phyloP scores from a whole-genome alignment of 2,113 vertebrate species.

The Lepus timidus region DNA sequence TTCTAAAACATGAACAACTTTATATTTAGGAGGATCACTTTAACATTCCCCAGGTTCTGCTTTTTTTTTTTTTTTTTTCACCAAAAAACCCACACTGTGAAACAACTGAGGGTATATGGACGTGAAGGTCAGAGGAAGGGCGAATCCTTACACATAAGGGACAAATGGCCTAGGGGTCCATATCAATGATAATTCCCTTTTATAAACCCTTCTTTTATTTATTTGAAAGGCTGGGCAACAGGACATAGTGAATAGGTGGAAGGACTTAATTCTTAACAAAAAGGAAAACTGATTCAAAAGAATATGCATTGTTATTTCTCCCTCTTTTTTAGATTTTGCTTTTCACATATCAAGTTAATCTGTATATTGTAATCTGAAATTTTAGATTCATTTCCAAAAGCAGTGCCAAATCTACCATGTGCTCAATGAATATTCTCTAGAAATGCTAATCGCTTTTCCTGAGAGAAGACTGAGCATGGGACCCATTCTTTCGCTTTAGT shows the following conservation, averaged over 20 bases:
- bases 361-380: neutral
- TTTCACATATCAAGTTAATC: neutral
- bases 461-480: fast-evolving
- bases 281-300: neutral
- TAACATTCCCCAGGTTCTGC: neutral
- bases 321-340: neutral
- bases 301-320: neutral
- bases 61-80: neutral
- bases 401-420: neutral
- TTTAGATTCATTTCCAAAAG: neutral
- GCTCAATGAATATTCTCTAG: neutral
- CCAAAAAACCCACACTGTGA: neutral
- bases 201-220: no score
- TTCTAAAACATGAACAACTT: neutral
- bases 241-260: neutral
- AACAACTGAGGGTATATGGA: neutral
- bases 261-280: neutral
- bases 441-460: neutral
- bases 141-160: neutral
- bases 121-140: neutral
- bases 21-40: neutral
- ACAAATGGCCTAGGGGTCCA: no score
- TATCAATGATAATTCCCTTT: fast-evolving
- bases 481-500: neutral
- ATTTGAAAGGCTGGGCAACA: neutral